Percentiles rank a stretch among this genome's conserved stretches.
Evolutionary conservation across 2,888 invertebrate species (phyloP).

Genomic region (Vannuccia rotundouncinata): DNA sequence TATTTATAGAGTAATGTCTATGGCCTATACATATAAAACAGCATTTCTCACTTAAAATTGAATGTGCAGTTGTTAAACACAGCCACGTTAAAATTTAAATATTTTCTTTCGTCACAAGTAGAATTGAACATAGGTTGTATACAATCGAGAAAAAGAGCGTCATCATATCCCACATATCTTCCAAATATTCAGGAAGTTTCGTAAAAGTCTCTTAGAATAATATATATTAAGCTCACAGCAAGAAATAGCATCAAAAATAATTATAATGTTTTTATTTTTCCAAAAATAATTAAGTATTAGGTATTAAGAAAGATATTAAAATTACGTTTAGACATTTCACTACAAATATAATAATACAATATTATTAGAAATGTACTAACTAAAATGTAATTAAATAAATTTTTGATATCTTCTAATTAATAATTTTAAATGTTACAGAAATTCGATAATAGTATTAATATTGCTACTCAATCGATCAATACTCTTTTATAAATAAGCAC

Average conservation of each 20-base stretch:
- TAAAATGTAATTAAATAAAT: no score
- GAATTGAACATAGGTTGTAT: not conserved
- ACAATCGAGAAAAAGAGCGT: constrained; percentile 22
- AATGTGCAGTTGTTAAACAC: constrained; percentile 26
- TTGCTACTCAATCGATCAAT: no score
- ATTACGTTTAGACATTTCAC: no score
- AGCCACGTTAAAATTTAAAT: not conserved
- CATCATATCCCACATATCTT: constrained; percentile 23
- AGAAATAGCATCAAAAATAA: constrained; percentile 16
- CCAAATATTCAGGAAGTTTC: constrained; percentile 13
- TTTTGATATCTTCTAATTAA: no score
- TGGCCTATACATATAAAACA: not conserved
- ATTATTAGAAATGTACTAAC: no score
- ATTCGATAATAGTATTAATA: no score
- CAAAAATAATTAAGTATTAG: not conserved
- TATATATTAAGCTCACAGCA: constrained; percentile 23
- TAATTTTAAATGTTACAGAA: no score
- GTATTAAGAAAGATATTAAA: constrained; percentile 9
- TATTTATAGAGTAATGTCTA: not conserved
- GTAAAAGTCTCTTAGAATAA: constrained; percentile 26
- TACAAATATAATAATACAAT: no score
- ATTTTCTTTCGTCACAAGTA: constrained; percentile 10
- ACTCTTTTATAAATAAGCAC: no score
- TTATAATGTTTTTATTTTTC: constrained; percentile 24
- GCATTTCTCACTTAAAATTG: constrained; percentile 19